Percentiles rank a stretch among this genome's conserved stretches.
Conservation (phyloP, 2,113 vertebrate genomes). For the Melanocharis versteri region DNA sequence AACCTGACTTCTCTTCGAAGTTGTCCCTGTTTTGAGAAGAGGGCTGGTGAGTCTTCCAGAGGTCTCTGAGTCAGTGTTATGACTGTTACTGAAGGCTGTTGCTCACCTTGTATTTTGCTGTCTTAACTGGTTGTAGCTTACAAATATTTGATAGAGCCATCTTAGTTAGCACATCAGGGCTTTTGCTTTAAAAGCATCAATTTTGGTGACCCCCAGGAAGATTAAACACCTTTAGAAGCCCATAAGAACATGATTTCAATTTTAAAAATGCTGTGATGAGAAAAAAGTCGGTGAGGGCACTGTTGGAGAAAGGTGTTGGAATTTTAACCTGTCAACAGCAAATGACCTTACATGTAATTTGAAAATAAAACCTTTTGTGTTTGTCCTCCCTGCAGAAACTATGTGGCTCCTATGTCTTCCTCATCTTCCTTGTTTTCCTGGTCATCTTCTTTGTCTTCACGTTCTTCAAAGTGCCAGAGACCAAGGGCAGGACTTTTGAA, state of each 20-base stretch:
- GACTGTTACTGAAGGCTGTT: background rate
- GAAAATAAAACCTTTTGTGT: background rate
- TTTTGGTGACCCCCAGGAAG: background rate
- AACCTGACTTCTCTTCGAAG: background rate
- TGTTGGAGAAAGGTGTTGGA: background rate
- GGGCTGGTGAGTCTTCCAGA: background rate
- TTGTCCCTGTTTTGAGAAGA: background rate
- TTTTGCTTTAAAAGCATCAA: background rate
- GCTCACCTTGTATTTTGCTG: background rate
- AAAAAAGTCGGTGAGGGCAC: background rate
- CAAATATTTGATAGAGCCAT: background rate
- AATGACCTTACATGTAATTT: background rate
- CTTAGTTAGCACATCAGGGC: background rate
- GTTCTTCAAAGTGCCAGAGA: conserved; percentile 93
- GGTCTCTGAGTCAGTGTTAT: background rate
- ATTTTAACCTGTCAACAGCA: background rate
- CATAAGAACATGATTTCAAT: background rate
- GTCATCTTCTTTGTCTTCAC: conserved; percentile 90
- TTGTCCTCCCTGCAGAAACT: conserved; percentile 63
- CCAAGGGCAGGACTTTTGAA: conserved; percentile 93
- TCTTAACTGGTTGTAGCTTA: background rate
- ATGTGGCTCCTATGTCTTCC: conserved; percentile 85
- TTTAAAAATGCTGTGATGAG: background rate
- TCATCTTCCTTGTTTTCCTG: conserved; percentile 86
- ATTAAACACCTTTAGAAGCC: background rate